Conservation (phyloP, 2,888 invertebrate genomes). For the Adineta ricciae region DNA sequence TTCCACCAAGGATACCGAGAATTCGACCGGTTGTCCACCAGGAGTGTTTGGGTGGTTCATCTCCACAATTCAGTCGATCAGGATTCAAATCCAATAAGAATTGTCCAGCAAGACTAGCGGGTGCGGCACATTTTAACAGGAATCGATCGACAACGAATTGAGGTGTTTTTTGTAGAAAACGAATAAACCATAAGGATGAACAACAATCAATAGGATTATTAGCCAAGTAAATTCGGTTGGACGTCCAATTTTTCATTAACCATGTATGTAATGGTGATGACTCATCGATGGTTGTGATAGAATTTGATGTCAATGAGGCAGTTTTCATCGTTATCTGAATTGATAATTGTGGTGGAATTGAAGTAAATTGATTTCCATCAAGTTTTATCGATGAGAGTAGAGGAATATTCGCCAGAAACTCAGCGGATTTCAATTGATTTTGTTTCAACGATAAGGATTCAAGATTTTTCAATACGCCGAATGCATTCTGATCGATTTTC, state of each 20-base stretch:
- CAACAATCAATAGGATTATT: neutral
- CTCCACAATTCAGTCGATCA: neutral
- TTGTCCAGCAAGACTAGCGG: neutral
- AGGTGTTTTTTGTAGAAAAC: neutral
- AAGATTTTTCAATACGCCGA: neutral
- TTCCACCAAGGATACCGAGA: neutral
- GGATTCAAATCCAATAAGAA: neutral
- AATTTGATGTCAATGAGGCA: neutral
- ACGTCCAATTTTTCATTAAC: neutral
- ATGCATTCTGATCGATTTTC: neutral
- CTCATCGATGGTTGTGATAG: neutral
- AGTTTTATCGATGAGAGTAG: neutral
- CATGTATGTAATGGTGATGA: neutral
- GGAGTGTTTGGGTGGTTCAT: neutral
- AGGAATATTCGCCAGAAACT: neutral
- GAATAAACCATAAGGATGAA: neutral
- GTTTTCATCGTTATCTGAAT: neutral
- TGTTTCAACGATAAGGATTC: neutral
- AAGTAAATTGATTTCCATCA: neutral
- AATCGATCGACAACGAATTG: neutral
- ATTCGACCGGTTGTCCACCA: neutral
- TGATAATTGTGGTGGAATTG: neutral
- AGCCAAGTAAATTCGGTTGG: neutral
- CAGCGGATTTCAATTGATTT: neutral
- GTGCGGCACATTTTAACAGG: neutral